Base-by-base conservation (phyloP, 2,888 invertebrate genomes). In the Raillietiella orientalis region DNA sequence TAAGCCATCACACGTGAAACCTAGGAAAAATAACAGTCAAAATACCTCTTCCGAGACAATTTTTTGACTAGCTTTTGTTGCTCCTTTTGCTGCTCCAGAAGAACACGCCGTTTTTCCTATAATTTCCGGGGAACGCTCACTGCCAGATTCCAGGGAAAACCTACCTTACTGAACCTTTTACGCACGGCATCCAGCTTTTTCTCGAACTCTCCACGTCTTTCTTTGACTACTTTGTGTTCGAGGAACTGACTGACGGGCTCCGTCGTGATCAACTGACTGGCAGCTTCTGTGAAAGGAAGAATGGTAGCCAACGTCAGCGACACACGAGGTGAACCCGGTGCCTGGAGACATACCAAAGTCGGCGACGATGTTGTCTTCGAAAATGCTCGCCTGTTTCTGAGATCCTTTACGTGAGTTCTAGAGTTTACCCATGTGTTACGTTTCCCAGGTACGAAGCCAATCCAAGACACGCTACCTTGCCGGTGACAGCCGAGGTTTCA, bases 121-220 rank as follows among this genome's bases (percentile, higher is more conserved):
- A 8, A 8, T 19, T 2, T 2, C 3, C n/a, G 4, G n/a, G 9
- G 5, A 12, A 4, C 14, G n/a, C 12, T 10, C 16, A 14, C 13
- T 13, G 10, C 3, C 13, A 22, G 6, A 14, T 12, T 47, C 49
- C 49, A 33, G 15, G 34, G 16, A 19, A 5, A 5, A 23, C 37
- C 28, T 32, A 49, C 47, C 41, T 49, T 50, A 28, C 47, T 46
- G 34, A 46, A 42, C 31, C 48, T 49, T 29, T 44, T 43, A 27
- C 66, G 55, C 29, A 84, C 42, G 15, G 62, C 55, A 37, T 82
- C 77, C 28, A 87, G 45, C 41, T 84, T 82, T 41, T 79, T 74
- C 28, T 79, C 72, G 34, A 82, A 48, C 43, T 84, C 82, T 2
- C 59, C 40, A 22, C 65, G 59, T 40, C 75, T 74, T 38, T 82